phyloP scores from a whole-genome alignment of 2,113 vertebrate species.

The Pelmatolapia mariae region DNA sequence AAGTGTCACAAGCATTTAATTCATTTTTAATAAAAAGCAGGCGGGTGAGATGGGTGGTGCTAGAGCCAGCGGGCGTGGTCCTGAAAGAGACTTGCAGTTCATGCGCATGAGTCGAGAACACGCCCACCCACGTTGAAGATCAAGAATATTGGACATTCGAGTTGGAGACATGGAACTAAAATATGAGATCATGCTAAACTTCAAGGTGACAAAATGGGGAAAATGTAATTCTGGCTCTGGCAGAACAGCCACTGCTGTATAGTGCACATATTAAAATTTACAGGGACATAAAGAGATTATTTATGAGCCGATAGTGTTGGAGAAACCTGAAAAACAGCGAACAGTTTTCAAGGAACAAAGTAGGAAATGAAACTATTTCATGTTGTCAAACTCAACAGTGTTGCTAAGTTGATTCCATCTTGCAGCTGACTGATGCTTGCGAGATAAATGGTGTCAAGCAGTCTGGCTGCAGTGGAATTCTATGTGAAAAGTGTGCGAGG shows the following conservation, averaged over 20 bases:
- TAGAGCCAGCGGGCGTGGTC: rapidly evolving
- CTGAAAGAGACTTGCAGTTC: background rate
- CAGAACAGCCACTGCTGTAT: background rate
- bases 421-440: rapidly evolving
- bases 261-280: rapidly evolving
- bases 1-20: background rate
- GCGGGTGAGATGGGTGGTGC: background rate
- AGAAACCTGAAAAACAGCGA: background rate
- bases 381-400: background rate
- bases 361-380: background rate
- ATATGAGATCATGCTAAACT: background rate
- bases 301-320: background rate
- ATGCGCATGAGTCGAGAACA: background rate
- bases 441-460: background rate
- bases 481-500: background rate
- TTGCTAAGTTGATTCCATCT: background rate
- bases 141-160: background rate
- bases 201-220: background rate
- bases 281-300: background rate
- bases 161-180: background rate
- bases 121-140: background rate
- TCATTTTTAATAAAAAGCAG: background rate
- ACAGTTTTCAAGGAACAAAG: background rate
- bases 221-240: background rate
- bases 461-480: background rate